phyloP scores from a whole-genome alignment of 2,797 vertebrate species.

The Schizopygopsis pylzovi region DNA sequence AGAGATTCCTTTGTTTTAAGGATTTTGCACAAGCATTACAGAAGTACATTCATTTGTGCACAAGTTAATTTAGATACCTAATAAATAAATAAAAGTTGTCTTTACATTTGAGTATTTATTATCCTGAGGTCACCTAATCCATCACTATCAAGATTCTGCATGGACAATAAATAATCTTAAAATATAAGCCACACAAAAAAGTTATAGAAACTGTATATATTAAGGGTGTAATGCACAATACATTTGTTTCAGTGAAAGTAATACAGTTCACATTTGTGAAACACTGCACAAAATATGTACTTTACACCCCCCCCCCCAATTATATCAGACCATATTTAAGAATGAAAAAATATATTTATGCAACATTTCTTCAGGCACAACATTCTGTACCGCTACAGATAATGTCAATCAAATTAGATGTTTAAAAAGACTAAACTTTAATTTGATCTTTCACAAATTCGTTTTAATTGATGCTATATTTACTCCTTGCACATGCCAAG shows the following conservation, averaged over 20 bases:
- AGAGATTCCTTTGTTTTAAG: neutral
- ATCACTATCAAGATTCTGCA: no score
- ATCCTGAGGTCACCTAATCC: no score
- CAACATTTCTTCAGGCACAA: neutral
- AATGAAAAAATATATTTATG: neutral
- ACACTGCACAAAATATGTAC: neutral
- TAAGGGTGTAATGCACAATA: no score
- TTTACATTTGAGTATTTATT: no score
- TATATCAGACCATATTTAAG: neutral
- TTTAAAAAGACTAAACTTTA: no score
- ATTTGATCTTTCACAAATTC: neutral
- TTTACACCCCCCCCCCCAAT: no score
- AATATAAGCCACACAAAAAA: no score
- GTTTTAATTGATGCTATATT: neutral
- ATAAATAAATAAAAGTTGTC: neutral
- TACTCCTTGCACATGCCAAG: accelerated
- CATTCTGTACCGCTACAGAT: neutral
- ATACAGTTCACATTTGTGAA: neutral
- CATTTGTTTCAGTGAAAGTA: no score
- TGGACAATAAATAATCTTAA: no score
- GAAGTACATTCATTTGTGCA: neutral
- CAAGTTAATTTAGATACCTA: neutral
- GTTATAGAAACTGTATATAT: no score
- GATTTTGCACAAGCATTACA: neutral
- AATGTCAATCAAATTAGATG: neutral